phyloP scores from a whole-genome alignment of 2,797 vertebrate genomes.

The Gastrophryne carolinensis region DNA sequence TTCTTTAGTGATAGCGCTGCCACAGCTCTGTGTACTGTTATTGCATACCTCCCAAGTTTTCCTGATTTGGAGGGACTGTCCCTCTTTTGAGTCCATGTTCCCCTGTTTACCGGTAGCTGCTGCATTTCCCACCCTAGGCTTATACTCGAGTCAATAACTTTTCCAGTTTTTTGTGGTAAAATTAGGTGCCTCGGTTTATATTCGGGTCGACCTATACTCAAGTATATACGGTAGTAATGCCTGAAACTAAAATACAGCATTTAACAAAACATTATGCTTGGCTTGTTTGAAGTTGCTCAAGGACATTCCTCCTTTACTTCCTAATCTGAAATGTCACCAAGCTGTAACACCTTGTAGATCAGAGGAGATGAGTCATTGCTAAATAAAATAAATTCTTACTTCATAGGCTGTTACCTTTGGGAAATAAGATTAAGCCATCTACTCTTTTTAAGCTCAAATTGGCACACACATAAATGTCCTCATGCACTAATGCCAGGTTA shows the following conservation, averaged over 20 bases:
- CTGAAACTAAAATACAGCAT: background rate
- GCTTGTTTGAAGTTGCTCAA: constrained; percentile 39
- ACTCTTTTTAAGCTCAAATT: constrained; percentile 9
- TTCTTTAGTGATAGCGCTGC: no score
- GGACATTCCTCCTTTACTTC: constrained; percentile 40
- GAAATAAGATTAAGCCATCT: constrained; percentile 28
- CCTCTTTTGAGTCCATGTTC: no score
- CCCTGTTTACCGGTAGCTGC: no score
- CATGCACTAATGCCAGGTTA: constrained; percentile 16
- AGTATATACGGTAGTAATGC: background rate
- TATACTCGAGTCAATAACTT: no score
- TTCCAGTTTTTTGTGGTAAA: no score
- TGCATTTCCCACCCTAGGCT: no score
- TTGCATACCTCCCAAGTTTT: no score
- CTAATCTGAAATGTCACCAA: constrained; percentile 46
- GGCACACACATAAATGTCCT: constrained; percentile 20
- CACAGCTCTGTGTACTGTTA: no score
- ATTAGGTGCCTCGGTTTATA: no score
- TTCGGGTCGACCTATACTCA: no score
- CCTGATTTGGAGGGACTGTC: no score
- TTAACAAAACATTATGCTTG: constrained; percentile 23
- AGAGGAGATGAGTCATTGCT: constrained; percentile 40
- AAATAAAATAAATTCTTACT: constrained; percentile 38
- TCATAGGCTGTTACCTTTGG: constrained; percentile 34
- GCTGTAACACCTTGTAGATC: constrained; percentile 33